Evolutionary conservation across 2,888 invertebrate species (phyloP), one percentile per base, ranked within the genome.

Genomic region (Luffia ferchaultella): DNA sequence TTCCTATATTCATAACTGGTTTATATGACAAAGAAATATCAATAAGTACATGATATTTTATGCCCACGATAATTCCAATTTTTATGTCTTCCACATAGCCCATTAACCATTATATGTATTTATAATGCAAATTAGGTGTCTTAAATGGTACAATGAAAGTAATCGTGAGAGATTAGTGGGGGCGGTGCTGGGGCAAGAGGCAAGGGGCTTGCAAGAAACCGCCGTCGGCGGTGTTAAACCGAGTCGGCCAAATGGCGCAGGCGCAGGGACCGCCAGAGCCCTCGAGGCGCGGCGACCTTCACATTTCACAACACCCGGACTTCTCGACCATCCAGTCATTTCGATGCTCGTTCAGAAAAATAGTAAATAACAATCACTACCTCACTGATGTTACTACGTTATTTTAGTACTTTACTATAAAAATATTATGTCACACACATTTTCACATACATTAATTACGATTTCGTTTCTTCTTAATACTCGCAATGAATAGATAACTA

Each of bases 281-380:
- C 73, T 76, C 74, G 73, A 68, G 69, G 58, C 46, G 42, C 40
- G 17, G 40, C 65, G 80, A 68, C 82, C 82, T 83, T 83, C 82
- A 78, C 82, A 83, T 83, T 83, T 80, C 64, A 70, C 73, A 70
- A 74, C 64, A 82, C 79, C 82, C 82, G 82, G 82, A 83, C 78
- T 77, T 79, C 71, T 70, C 69, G 73, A 61, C 62, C 77, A 77
- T 78, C 79, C 76, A 74, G 68, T 64, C 65, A 58, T n/a, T n/a
- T n/a, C n/a, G n/a, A n/a, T n/a, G 15, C 40, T 9, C 7, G 40
- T 40, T 40, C 9, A 15, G 16, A 41, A 48, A 48, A 2, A 41
- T 30, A 18, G 42, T 48, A 48, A 42, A 48, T 42, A 48, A 20
- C 20, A 47, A 48, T 20, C 18, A 48, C 42, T 48, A 42, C 48